Evolutionary conservation across 2,888 invertebrate genomes (phyloP).

Genomic region (Parasteatoda lunata): DNA sequence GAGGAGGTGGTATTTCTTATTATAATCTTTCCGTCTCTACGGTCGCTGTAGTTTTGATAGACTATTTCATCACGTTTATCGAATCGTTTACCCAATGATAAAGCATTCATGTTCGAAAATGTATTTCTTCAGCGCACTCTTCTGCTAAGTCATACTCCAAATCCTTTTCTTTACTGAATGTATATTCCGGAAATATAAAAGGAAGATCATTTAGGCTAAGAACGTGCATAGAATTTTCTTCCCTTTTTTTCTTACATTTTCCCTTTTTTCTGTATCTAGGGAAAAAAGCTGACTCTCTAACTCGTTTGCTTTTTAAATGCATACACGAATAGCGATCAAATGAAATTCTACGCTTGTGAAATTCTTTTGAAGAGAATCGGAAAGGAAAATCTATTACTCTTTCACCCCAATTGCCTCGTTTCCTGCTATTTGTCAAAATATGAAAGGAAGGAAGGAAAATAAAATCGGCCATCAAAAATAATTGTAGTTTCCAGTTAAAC

Average conservation of each 20-base stretch:
- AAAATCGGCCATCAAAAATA: no score
- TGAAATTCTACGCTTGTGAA: neutral
- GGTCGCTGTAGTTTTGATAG: constrained; percentile 33
- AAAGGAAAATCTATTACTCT: neutral
- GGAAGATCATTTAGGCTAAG: constrained; percentile 46
- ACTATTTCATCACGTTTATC: constrained; percentile 56
- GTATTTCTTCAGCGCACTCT: neutral
- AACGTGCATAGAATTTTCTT: constrained; percentile 25
- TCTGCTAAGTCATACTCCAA: constrained; percentile 26
- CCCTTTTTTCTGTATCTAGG: neutral
- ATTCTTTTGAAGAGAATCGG: neutral
- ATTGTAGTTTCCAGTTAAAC: no score
- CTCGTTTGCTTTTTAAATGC: neutral
- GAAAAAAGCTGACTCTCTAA: neutral
- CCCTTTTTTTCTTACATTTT: neutral
- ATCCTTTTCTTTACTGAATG: constrained; percentile 35
- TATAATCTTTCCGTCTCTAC: constrained; percentile 46
- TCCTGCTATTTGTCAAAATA: neutral
- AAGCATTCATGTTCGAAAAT: constrained; percentile 38
- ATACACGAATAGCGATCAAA: neutral
- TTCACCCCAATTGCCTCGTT: neutral
- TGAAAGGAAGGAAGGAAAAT: neutral
- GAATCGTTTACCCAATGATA: constrained; percentile 34
- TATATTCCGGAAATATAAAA: constrained; percentile 52
- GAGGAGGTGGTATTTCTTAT: constrained; percentile 20